Evolutionary conservation across 2,888 invertebrate genomes (phyloP).

Genomic region (Callyntrura guangdongensis): DNA sequence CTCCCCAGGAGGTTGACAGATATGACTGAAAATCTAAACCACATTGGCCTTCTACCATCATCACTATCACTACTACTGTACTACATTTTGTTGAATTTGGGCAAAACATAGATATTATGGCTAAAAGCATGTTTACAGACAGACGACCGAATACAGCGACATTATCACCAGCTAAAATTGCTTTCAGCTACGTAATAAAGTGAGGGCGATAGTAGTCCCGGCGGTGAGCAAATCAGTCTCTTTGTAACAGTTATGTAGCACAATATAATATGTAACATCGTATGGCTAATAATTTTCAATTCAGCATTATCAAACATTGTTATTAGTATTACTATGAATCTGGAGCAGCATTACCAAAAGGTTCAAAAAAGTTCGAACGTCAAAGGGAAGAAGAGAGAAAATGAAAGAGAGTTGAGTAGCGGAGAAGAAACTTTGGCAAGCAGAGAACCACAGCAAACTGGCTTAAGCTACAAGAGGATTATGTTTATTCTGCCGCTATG

Average conservation of each 20-base stretch:
- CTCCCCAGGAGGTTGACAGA: too few species aligned
- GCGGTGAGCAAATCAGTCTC: background rate
- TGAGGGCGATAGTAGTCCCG: background rate
- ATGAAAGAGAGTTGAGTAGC: background rate
- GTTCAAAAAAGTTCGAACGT: background rate
- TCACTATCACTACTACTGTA: too few species aligned
- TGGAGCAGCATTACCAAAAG: background rate
- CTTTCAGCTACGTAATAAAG: too few species aligned
- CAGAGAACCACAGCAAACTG: background rate
- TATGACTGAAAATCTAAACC: too few species aligned
- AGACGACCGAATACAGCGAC: too few species aligned
- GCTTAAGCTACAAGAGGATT: background rate
- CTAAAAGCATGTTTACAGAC: too few species aligned
- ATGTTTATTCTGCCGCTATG: background rate
- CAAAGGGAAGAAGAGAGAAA: background rate
- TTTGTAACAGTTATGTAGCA: background rate
- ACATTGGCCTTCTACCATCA: too few species aligned
- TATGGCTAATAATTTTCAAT: background rate
- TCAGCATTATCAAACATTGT: background rate
- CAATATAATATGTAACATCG: background rate
- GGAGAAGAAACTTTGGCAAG: background rate
- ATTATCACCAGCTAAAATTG: too few species aligned
- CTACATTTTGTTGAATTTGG: too few species aligned
- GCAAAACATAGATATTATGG: too few species aligned
- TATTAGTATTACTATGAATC: background rate